Evolutionary conservation across 2,797 vertebrate species (phyloP), one percentile per base, ranked within the genome.

Genomic region (Trematomus bernacchii): DNA sequence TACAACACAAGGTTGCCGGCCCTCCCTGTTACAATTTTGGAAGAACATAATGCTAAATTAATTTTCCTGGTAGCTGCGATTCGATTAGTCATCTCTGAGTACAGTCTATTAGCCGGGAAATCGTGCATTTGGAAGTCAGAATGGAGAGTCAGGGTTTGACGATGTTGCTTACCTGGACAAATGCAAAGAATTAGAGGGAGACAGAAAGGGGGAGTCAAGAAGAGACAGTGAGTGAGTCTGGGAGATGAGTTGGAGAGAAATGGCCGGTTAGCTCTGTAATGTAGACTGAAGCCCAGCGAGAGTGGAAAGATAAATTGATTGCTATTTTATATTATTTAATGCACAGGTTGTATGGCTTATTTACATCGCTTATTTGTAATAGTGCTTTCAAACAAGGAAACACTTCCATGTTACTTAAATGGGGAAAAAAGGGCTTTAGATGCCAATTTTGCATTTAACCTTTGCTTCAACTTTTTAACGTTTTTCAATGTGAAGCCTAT

Each of bases 31-130:
- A 79, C 85, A 62, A 66, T 88, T 91, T 87, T 78, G 84, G 81
- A 83, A 81, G 74, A 90, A 91, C 91, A 90, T 82, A 89, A 89
- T 72, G 83, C 78, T 86, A 90, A 90, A 93, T 91, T 85, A 86
- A 90, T 93, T 92, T 92, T 89, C 80, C 85, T 84, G 86, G 88
- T 90, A 85, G 77, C 79, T 77, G 66, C 81, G 42, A 89, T 88
- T 90, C 43, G 74, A 92, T 91, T 87, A 92, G 88, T 89, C 78
- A 81, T 90, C 90, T 91, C 85, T 84, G 85, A 85, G 88, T 83
- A 76, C 88, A 81, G 84, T 89, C 85, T 88, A 83, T 91, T 90
- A 88, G 87, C 60, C 0, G 63, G 84, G 84, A 91, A 87, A 87
- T 79, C 70, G 85, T 71, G 77, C 76, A 69, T 91, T 84, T 85